These are phyloP conservation scores for Recurvirostra avosetta DNA, from an alignment of 2,113 vertebrate species.

Conservation along the genomic window DNA sequence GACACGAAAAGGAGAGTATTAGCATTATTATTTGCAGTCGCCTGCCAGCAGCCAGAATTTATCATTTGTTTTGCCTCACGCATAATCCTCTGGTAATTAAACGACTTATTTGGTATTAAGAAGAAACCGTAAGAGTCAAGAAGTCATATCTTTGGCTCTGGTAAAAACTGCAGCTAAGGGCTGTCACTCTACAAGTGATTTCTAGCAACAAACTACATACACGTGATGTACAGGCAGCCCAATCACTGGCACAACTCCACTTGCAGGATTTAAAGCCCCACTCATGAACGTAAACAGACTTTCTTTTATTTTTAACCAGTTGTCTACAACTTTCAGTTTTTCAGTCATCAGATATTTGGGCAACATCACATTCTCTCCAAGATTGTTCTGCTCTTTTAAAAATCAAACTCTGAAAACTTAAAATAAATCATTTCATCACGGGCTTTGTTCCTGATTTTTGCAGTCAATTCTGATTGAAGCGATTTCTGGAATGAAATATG, in stretches of 20 bases:
- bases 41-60: not conserved
- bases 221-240: not conserved
- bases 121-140: not conserved
- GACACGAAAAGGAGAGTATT: slow-evolving; percentile 9
- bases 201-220: not conserved
- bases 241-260: not conserved
- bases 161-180: not conserved
- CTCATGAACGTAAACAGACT: accelerated
- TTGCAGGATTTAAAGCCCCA: not conserved
- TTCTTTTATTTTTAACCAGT: not conserved
- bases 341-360: not conserved
- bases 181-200: not conserved
- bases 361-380: not conserved
- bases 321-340: not conserved
- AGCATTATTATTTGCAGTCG: not conserved
- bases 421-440: accelerated
- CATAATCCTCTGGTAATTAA: not conserved
- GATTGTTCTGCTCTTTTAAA: not conserved
- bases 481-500: not conserved
- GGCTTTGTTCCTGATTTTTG: not conserved
- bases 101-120: not conserved
- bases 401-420: not conserved
- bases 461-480: not conserved
- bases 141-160: not conserved
- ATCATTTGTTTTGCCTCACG: not conserved